phyloP scores from a whole-genome alignment of 2,113 vertebrate species.

The Laticauda colubrina region DNA sequence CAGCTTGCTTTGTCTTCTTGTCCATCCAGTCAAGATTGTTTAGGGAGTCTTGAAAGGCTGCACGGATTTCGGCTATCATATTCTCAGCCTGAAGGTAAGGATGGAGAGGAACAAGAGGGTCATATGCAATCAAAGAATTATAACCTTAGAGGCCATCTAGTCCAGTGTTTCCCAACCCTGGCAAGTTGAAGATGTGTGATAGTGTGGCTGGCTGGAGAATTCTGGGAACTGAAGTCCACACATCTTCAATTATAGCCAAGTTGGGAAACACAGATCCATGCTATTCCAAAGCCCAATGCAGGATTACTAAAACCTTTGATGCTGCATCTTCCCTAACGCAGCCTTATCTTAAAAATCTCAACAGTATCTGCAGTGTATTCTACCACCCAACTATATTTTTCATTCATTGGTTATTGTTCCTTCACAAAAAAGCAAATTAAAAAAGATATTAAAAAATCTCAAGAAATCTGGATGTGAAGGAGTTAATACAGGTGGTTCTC shows the following conservation, averaged over 20 bases:
- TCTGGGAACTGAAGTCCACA: background rate
- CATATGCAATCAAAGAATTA: background rate
- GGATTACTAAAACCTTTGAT: background rate
- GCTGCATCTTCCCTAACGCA: background rate
- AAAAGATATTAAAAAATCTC: background rate
- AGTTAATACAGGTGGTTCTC: background rate
- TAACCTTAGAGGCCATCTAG: background rate
- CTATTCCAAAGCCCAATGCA: background rate
- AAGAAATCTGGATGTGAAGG: background rate
- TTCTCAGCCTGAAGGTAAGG: constrained; percentile 82
- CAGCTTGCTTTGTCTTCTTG: constrained; percentile 82
- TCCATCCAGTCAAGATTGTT: constrained; percentile 92
- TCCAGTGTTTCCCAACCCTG: background rate
- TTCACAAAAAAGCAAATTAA: background rate
- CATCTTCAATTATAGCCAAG: too few relatives aligned
- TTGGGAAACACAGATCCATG: background rate
- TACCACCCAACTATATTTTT: background rate
- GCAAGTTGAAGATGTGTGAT: background rate
- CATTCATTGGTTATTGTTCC: background rate
- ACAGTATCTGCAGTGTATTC: background rate
- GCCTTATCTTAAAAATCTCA: background rate
- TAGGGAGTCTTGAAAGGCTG: constrained; percentile 86
- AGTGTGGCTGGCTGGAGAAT: background rate
- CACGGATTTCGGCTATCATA: constrained; percentile 92
- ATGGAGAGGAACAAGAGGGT: background rate